Evolutionary conservation across 2,113 vertebrate species (phyloP).

Genomic region (Tringa solitaria): DNA sequence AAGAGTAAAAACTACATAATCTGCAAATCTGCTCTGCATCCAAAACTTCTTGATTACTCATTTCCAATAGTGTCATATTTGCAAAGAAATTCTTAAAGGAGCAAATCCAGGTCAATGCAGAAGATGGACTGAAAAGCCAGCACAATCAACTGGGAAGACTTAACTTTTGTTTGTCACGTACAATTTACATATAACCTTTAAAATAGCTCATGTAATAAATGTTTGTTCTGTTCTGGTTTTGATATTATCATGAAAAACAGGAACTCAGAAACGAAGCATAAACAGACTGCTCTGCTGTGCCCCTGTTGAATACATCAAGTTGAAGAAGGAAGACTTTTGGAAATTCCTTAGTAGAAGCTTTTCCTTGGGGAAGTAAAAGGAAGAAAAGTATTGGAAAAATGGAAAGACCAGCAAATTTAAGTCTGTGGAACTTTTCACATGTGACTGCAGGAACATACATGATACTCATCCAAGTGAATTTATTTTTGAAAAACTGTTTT

Average conservation of each 20-base stretch:
- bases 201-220: not conserved
- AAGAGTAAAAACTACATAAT: not conserved
- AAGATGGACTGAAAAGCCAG: not conserved
- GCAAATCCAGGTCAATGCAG: not conserved
- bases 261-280: not conserved
- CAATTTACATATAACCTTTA: not conserved
- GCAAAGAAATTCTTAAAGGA: not conserved
- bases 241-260: not conserved
- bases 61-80: not conserved
- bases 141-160: not conserved
- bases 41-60: not conserved
- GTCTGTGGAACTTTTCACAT: not conserved
- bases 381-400: not conserved
- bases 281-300: not conserved
- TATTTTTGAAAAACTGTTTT: not conserved
- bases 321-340: not conserved
- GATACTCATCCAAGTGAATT: not conserved
- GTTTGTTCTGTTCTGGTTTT: not conserved
- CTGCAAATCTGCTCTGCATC: not conserved
- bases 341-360: not conserved
- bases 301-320: not conserved
- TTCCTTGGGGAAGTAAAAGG: not conserved
- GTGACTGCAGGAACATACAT: not conserved
- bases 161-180: not conserved
- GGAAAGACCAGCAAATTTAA: not conserved